Evolutionary conservation across 2,888 invertebrate species (phyloP).

Genomic region (Campoletis raptor): DNA sequence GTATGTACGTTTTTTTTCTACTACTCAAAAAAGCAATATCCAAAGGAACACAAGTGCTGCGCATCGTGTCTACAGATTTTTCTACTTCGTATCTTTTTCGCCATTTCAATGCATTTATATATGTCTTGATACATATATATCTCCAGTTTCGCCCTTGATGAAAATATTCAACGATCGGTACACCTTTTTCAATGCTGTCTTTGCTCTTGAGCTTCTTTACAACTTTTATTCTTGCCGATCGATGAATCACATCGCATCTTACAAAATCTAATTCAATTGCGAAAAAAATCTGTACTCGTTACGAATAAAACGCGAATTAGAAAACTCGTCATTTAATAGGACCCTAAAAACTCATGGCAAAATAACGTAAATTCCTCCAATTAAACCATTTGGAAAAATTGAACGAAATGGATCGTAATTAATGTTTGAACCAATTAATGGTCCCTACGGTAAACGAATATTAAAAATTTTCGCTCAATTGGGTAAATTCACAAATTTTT

Average conservation of each 20-base stretch:
- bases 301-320: no score
- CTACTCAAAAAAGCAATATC: conserved; percentile 40
- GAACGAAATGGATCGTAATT: no score
- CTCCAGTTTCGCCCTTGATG: background rate
- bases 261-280: background rate
- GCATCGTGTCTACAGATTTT: conserved; percentile 16
- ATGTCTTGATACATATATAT: background rate
- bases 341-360: no score
- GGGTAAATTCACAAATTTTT: no score
- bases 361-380: no score
- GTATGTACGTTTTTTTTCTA: background rate
- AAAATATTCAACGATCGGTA: conserved; percentile 17
- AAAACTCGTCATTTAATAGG: no score
- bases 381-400: no score
- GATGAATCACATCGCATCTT: background rate
- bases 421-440: no score
- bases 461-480: no score
- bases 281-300: no score
- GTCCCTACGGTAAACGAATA: no score
- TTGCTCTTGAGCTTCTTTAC: background rate
- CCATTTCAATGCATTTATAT: background rate
- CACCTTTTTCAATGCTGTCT: background rate
- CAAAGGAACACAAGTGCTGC: background rate
- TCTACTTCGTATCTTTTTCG: background rate
- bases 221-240: background rate